These are phyloP conservation scores for Phaethornis superciliosus DNA, from an alignment of 2,113 vertebrate genomes.

Conservation along the genomic window DNA sequence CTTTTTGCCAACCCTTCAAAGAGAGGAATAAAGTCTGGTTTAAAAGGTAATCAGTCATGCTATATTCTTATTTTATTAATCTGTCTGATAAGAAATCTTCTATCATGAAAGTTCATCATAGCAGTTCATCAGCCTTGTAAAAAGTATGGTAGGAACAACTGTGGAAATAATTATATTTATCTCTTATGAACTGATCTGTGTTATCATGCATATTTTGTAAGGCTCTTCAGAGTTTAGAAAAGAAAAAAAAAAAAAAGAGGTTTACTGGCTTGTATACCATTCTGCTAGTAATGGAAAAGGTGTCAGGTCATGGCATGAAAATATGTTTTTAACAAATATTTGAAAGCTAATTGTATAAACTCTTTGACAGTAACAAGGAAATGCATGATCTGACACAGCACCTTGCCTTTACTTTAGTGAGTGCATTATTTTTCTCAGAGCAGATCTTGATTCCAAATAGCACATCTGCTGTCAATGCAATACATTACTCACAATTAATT, in stretches of 20 bases:
- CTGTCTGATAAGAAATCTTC: background rate
- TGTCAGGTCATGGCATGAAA: background rate
- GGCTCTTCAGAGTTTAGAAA: background rate
- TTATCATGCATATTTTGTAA: constrained; percentile 21
- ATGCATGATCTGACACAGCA: background rate
- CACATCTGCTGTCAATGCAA: background rate
- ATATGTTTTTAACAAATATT: background rate
- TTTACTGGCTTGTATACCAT: background rate
- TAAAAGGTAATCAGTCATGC: background rate
- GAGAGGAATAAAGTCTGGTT: background rate
- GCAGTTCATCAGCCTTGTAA: constrained; percentile 5
- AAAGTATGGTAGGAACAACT: background rate
- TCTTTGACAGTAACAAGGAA: background rate
- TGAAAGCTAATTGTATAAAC: background rate
- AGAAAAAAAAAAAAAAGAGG: background rate
- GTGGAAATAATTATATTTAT: constrained; percentile 1
- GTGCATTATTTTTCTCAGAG: background rate
- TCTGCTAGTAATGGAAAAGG: background rate
- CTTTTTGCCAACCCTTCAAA: background rate
- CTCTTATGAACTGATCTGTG: background rate
- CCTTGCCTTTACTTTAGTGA: background rate
- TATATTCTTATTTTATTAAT: background rate
- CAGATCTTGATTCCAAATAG: background rate
- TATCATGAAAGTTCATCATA: background rate
- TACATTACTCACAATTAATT: background rate